Base-by-base conservation (phyloP, 2,888 invertebrate species). In the Iphiclides podalirius region DNA sequence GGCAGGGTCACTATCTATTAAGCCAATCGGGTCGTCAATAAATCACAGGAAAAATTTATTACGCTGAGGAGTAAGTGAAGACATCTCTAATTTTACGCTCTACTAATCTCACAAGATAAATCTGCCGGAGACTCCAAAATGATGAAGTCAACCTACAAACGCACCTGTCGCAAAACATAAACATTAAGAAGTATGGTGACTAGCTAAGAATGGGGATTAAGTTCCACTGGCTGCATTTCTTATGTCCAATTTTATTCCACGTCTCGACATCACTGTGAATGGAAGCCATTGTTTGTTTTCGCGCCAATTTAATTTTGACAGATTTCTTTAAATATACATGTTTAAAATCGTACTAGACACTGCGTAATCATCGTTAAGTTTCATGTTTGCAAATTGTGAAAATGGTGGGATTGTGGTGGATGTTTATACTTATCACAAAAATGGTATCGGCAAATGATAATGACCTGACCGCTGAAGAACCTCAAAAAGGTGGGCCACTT, bases 381-480 rank as follows among this genome's bases (percentile, higher is more conserved):
- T 78, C 67, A 80, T 87, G 86, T 77, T 66, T 72, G 64, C 63
- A 63, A 66, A 67, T 67, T 72, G 66, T 72, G 72, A 80, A 66
- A 75, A 86, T 87, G 85, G 79, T 85, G 85, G 84, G 70, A 72
- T 85, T 85, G 59, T 87, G 86, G 88, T 88, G 88, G 88, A 77
- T 88, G 83, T 84, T 85, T 66, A 71, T 88, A 66, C 74, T 87
- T 58, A 81, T 84, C 66, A 81, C 83, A 70, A 85, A 83, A 74
- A 83, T 75, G 65, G 83, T 78, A 54, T 84, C 79, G 63, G 76
- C 82, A 70, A 86, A 79, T 73, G 84, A 86, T 59, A 88, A 87
- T 63, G 71, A 78, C 52, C 63, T 88, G 53, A 71, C 77, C 15
- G 72, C 67, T 55, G 62, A 66, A 50, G 80, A 80, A 53, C 60